Evolutionary conservation across 2,888 invertebrate genomes (phyloP), one percentile per base, ranked within the genome.

Genomic region (Cantharis flavilabris): DNA sequence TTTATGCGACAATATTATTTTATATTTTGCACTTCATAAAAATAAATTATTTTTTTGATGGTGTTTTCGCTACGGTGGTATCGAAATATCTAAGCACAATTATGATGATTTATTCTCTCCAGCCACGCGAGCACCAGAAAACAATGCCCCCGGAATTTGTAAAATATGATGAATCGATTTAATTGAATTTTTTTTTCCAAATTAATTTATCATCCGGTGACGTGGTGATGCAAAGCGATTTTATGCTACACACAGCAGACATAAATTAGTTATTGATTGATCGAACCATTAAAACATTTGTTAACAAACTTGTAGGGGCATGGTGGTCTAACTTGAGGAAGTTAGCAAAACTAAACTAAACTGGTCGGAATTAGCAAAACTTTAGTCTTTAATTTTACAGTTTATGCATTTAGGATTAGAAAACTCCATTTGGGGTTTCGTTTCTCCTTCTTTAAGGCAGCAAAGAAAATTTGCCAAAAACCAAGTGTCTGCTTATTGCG

Each of bases 231-330:
- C 20, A 67, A 67, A 26, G 65, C 20, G 23, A 67, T 23, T 67
- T 67, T 67, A 67, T 26, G 20, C 26, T 67, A 67, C 65, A 67
- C 70, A 70, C 64, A 63, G 62, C n/a, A 20, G 64, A 69, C 72
- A 71, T 67, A 76, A 76, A 76, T 76, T 73, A 76, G 70, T 67
- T 77, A 74, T 77, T 75, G 77, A 77, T 77, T 77, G 74, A 77
- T 75, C 20, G 63, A 70, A 72, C 74, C 69, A 72, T 77, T 69
- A 77, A 74, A 70, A 28, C 76, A 73, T 73, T 67, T 71, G 70
- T 20, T 70, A 70, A 71, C 76, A 73, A 77, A 77, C 63, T 77
- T 77, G 63, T 64, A 72, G 71, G 71, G 74, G 69, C 69, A 71
- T 71, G 62, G 71, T 71, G 65, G 69, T 23, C 26, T 28, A 70